Base-by-base conservation (phyloP, 2,113 vertebrate genomes). In the Catharus bicknelli region DNA sequence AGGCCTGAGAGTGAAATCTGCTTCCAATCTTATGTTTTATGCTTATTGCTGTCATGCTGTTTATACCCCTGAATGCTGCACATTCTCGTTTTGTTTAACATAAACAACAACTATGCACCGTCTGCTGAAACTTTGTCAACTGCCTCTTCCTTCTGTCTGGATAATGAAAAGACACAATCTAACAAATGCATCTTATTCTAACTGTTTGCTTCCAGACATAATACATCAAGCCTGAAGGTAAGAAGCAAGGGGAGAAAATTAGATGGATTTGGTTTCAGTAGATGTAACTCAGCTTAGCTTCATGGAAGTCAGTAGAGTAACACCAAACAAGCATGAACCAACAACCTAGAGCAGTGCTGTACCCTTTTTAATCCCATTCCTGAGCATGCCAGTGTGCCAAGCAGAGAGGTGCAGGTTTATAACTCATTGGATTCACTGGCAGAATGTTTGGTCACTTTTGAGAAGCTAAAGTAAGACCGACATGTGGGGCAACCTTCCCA, bases 41-140 rank as follows among this genome's bases (percentile, higher is more conserved):
- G 90, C 91, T 96, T 95, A 96, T 95, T 95, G 95, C 94, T 95
- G 94, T 94, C 95, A 95, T 72, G 93, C 93, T 96, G 95, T 96
- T 96, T 96, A 96, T 95, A 94, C 72, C 94, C 79, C 69, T 78
- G 53, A 95, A 94, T 94, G 93, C 94, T 95, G 95, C 95, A 94
- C 94, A 95, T 91, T 96, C 95, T 96, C 94, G 47, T 96, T 96
- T 94, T 96, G 95, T 96, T 96, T 96, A 96, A 96, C 91, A 95
- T 96, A 96, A 96, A 96, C 96, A 96, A 94, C 94, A 96, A 96
- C 96, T 93, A 91, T 95, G 95, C 88, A 96, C 95, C 94, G 87
- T 96, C 96, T 96, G 96, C 94, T 95, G 94, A 96, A 96, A 95
- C 91, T 94, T 96, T 95, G 91, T 96, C 93, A 94, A 96, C 90